A percentile compares a stretch with the other conserved stretches of the same genome.
phyloP scores from a whole-genome alignment of 2,113 vertebrate genomes.

The Elephantulus edwardii region DNA sequence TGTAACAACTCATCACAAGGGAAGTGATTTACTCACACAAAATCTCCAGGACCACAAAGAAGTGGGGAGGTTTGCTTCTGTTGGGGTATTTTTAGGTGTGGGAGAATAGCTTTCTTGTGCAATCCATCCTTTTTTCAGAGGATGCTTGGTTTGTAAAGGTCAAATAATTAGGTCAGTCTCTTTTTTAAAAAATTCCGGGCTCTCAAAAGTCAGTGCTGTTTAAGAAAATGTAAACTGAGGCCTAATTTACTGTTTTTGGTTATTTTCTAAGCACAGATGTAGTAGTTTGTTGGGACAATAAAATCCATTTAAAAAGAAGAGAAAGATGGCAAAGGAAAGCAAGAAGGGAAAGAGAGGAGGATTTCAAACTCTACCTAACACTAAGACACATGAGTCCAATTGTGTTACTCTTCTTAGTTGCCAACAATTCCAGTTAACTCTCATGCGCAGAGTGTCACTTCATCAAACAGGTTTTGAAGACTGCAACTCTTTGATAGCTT shows the following conservation, averaged over 20 bases:
- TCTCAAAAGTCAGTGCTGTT: neutral
- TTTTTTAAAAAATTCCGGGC: neutral
- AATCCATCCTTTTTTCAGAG: neutral
- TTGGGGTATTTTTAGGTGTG: neutral
- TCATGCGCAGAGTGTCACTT: neutral
- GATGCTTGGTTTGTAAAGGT: neutral
- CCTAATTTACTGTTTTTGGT: neutral
- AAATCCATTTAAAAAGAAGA: neutral
- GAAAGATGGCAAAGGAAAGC: too few relatives aligned
- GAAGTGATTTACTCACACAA: neutral
- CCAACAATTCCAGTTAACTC: neutral
- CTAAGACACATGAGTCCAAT: neutral
- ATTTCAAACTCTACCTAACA: neutral
- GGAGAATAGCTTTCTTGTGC: neutral
- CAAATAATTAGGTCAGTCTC: neutral
- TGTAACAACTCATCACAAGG: neutral
- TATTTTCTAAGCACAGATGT: neutral
- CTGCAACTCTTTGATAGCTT: neutral
- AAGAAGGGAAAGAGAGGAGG: neutral
- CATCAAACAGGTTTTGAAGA: neutral
- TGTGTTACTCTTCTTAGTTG: neutral
- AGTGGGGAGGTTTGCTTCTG: accelerated
- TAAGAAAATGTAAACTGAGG: neutral
- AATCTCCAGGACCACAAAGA: neutral
- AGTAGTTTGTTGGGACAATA: neutral